Evolutionary conservation across 1,140 invertebrate genomes (phyloP).

Genomic region (Drosophila willistoni): DNA sequence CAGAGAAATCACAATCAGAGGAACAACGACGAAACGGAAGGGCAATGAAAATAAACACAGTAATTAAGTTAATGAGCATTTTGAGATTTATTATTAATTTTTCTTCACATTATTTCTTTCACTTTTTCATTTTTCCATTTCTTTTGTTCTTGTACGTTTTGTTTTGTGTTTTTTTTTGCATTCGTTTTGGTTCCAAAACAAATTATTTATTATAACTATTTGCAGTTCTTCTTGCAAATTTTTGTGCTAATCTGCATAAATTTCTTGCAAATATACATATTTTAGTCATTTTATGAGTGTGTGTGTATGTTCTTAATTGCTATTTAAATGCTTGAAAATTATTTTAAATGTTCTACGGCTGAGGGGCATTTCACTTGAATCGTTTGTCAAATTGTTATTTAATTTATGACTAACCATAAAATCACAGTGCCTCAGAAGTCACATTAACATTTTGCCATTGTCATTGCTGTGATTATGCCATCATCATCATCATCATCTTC

Average conservation of each 20-base stretch:
- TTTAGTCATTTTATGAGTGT: constrained; percentile 14
- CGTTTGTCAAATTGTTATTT: constrained; percentile 59
- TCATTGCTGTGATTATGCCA: constrained; percentile 64
- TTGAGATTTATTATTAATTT: constrained; percentile 83
- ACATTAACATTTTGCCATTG: constrained; percentile 65
- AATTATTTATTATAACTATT: constrained; percentile 56
- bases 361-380: constrained; percentile 23
- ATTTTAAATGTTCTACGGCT: constrained; percentile 48
- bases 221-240: constrained; percentile 38
- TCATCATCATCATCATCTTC: constrained; percentile 2
- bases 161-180: constrained; percentile 29
- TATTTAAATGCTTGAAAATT: constrained; percentile 68
- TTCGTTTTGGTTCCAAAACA: constrained; percentile 16
- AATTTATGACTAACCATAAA: constrained; percentile 69
- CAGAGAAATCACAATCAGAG: constrained; percentile 25
- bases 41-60: constrained; percentile 82
- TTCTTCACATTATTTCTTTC: constrained; percentile 21
- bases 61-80: constrained; percentile 83
- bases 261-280: constrained; percentile 19
- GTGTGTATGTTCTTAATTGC: constrained; percentile 50
- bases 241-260: constrained; percentile 61
- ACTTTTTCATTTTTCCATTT: constrained; percentile 31
- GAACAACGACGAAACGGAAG: constrained; percentile 63
- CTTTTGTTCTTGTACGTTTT: background rate
- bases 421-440: constrained; percentile 19